These are phyloP conservation scores for Campoplex capitator DNA, from an alignment of 2,888 invertebrate species.

Conservation along the genomic window DNA sequence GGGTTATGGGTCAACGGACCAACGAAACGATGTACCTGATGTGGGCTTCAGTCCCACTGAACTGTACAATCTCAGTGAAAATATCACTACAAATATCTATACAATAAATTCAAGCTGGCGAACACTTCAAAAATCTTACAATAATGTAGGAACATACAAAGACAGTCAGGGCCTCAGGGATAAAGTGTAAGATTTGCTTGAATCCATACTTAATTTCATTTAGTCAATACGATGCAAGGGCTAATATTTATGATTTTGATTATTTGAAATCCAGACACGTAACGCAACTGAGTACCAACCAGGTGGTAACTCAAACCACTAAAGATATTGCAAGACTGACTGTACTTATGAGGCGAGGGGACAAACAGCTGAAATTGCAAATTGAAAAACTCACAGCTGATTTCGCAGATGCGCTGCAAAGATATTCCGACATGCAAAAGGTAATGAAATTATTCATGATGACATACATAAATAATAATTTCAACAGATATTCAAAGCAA, in stretches of 20 bases:
- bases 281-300: slow-evolving; percentile 91
- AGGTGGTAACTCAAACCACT: slow-evolving; percentile 90
- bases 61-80: slow-evolving; percentile 92
- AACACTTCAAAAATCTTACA: slow-evolving; percentile 90
- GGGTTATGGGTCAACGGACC: slow-evolving; percentile 83
- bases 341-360: slow-evolving; percentile 89
- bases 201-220: not conserved
- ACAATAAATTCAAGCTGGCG: slow-evolving; percentile 91
- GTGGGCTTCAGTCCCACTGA: slow-evolving; percentile 91
- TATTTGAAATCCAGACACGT: slow-evolving; percentile 87
- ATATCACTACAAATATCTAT: slow-evolving; percentile 92
- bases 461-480: no score
- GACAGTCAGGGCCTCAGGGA: slow-evolving; percentile 90
- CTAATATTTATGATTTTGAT: not conserved
- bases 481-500: no score
- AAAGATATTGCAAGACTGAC: slow-evolving; percentile 90
- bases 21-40: slow-evolving; percentile 87
- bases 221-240: not conserved
- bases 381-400: slow-evolving; percentile 93
- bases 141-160: slow-evolving; percentile 90
- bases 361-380: slow-evolving; percentile 93
- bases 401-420: slow-evolving; percentile 92
- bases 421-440: slow-evolving; percentile 93
- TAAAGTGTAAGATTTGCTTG: slow-evolving; percentile 86
- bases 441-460: slow-evolving; percentile 83